phyloP scores from a whole-genome alignment of 2,888 invertebrate genomes.

The Drosophila paucipuncta region DNA sequence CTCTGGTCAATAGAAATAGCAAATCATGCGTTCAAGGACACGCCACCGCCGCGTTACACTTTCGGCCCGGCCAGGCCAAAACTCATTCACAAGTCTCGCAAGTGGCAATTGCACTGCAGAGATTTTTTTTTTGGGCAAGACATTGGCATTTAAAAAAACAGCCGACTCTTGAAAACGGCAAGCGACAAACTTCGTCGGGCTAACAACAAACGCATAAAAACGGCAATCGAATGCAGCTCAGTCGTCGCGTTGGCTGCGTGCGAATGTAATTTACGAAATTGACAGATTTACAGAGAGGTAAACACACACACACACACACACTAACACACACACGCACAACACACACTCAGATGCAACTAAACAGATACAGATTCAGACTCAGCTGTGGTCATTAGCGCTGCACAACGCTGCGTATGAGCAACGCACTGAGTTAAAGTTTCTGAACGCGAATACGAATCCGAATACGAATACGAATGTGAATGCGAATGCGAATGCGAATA shows the following conservation, averaged over 20 bases:
- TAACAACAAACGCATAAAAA: constrained; percentile 45
- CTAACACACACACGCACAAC: background rate
- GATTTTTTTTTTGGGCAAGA: constrained; percentile 69
- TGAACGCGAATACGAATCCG: constrained; percentile 5
- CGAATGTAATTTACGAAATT: constrained; percentile 75
- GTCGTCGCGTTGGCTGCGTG: constrained; percentile 65
- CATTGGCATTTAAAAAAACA: constrained; percentile 78
- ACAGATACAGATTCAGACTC: constrained; percentile 22
- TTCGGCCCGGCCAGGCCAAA: constrained; percentile 59
- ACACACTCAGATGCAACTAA: constrained; percentile 21
- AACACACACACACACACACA: constrained; percentile 32
- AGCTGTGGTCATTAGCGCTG: constrained; percentile 55
- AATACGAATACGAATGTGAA: background rate
- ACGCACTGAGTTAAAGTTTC: constrained; percentile 32
- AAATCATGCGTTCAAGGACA: constrained; percentile 70
- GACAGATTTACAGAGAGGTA: constrained; percentile 65
- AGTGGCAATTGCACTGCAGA: constrained; percentile 21
- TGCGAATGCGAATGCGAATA: background rate
- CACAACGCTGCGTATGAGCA: constrained; percentile 66
- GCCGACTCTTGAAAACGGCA: constrained; percentile 24
- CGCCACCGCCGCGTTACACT: constrained; percentile 76
- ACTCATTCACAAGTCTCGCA: constrained; percentile 68
- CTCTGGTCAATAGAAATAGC: constrained; percentile 36
- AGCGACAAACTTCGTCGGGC: constrained; percentile 26
- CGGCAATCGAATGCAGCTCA: constrained; percentile 60